phyloP scores from a whole-genome alignment of 2,888 invertebrate genomes.

The Ceriagrion tenellum region DNA sequence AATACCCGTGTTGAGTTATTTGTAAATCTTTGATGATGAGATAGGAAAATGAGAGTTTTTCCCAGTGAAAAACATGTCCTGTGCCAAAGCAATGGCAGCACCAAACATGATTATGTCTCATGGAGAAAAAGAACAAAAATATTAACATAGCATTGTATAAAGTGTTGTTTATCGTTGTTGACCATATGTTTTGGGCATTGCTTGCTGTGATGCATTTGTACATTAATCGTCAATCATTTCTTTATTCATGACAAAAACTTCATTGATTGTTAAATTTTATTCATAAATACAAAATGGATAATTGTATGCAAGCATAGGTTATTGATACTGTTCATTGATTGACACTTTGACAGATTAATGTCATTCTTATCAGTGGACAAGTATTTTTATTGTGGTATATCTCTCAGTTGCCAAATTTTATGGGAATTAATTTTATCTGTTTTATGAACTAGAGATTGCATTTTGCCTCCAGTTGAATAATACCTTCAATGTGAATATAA shows the following conservation, averaged over 20 bases:
- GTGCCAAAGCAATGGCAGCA: neutral
- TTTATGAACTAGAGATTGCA: neutral
- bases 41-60: neutral
- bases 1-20: neutral
- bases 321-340: neutral
- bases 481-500: neutral
- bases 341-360: too few species aligned
- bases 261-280: neutral
- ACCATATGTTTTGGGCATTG: slow-evolving; percentile 53
- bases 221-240: slow-evolving; percentile 53
- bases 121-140: slow-evolving; percentile 26
- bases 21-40: neutral
- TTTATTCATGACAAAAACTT: neutral
- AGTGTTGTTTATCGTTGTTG: slow-evolving; percentile 58
- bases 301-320: neutral
- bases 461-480: neutral
- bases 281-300: neutral
- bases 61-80: neutral
- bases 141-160: slow-evolving; percentile 32
- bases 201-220: slow-evolving; percentile 56
- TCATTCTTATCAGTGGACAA: neutral
- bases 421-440: neutral
- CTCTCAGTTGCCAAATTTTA: neutral
- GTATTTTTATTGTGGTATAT: neutral
- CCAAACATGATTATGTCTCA: neutral